phyloP scores from a whole-genome alignment of 30 jellyfish, hydroid and myxozoan species.

The Chrysaora quinquecirrha region DNA sequence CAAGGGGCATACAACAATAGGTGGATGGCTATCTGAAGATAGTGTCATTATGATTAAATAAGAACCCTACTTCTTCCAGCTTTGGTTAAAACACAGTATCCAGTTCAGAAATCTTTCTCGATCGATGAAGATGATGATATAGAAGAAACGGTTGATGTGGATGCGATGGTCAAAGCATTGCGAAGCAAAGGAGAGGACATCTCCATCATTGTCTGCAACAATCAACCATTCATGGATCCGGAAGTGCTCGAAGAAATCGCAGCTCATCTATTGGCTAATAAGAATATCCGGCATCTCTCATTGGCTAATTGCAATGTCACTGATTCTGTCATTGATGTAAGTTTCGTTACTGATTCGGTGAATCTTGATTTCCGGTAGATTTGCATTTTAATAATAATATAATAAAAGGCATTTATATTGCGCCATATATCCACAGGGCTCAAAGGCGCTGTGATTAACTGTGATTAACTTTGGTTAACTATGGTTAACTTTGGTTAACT shows the following conservation, averaged over 20 bases:
- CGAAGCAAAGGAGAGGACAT: conserved; percentile 74
- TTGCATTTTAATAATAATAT: too few relatives aligned
- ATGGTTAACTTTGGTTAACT: too few relatives aligned
- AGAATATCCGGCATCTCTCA: conserved; percentile 67
- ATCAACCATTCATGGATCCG: conserved; percentile 72
- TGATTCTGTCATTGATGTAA: conserved; percentile 47
- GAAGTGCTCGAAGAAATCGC: conserved; percentile 80
- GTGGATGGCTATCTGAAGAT: too few relatives aligned
- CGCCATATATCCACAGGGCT: too few relatives aligned
- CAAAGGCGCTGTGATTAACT: too few relatives aligned
- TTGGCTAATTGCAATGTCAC: conserved; percentile 75
- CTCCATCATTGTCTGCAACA: conserved; percentile 61
- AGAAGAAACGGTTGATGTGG: conserved; percentile 58
- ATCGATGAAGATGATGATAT: conserved; percentile 65
- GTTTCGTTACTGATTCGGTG: conserved; percentile 6
- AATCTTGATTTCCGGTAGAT: too few relatives aligned
- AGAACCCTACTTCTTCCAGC: too few relatives aligned
- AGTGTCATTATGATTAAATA: too few relatives aligned
- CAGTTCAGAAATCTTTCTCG: conserved; percentile 57
- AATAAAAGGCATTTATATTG: too few relatives aligned
- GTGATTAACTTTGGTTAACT: too few relatives aligned
- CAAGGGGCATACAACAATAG: too few relatives aligned
- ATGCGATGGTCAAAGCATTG: conserved; percentile 67
- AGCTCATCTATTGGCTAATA: conserved; percentile 71
- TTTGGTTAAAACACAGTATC: conserved; percentile 57